Conservation (phyloP, 2,113 vertebrate genomes). For the Caloenas nicobarica region DNA sequence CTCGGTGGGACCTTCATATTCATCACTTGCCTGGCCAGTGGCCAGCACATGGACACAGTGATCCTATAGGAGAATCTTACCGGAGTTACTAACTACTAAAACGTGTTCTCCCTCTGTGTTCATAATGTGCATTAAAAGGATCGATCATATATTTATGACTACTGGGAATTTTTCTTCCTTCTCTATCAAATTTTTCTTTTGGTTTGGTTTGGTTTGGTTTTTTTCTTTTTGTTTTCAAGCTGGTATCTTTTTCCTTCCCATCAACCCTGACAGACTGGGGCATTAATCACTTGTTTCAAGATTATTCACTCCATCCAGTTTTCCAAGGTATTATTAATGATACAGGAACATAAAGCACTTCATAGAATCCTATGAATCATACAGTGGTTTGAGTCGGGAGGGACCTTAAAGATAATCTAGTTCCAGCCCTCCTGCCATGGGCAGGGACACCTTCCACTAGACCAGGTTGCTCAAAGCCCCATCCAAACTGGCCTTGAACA, state of each 20-base stretch:
- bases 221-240: background rate
- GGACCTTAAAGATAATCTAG: too few species aligned
- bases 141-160: background rate
- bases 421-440: too few species aligned
- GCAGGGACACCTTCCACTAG: too few species aligned
- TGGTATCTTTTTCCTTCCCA: background rate
- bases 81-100: background rate
- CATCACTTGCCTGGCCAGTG: background rate
- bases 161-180: background rate
- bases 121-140: background rate
- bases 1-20: background rate
- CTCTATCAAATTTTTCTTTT: background rate
- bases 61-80: background rate
- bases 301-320: background rate
- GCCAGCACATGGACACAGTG: background rate
- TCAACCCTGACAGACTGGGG: background rate
- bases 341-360: background rate
- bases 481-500: too few species aligned
- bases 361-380: too few species aligned
- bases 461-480: too few species aligned
- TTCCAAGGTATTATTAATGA: slow-evolving; percentile 3
- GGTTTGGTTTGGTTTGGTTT: background rate
- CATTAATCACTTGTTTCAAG: background rate
- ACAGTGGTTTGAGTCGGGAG: too few species aligned
- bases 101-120: background rate